A percentile compares a stretch with the other conserved stretches of the same genome.
These are phyloP conservation scores for Labroides dimidiatus DNA, from an alignment of 2,797 vertebrate genomes.

Conservation along the genomic window DNA sequence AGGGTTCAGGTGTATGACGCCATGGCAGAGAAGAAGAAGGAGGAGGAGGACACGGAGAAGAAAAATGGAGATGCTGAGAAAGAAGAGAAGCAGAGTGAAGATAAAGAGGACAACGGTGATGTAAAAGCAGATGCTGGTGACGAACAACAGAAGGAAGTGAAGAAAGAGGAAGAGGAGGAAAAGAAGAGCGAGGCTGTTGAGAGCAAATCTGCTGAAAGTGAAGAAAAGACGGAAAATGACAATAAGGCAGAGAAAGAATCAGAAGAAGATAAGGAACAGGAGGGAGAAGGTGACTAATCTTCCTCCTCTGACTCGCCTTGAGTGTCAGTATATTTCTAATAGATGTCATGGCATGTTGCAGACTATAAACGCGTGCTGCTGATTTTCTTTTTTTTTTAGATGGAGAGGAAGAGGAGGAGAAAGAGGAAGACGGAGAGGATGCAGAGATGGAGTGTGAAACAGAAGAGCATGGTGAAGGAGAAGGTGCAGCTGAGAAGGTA, in stretches of 20 bases:
- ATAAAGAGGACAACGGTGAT: slow-evolving; percentile 55
- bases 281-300: slow-evolving; percentile 39
- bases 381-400: slow-evolving; percentile 41
- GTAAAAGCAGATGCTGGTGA: slow-evolving; percentile 1
- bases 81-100: slow-evolving; percentile 34
- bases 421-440: slow-evolving; percentile 7
- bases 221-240: slow-evolving; percentile 12
- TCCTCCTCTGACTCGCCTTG: too few species aligned
- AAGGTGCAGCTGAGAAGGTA: slow-evolving; percentile 89
- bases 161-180: neutral
- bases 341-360: neutral
- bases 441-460: slow-evolving; percentile 58
- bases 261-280: slow-evolving; percentile 35
- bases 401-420: slow-evolving; percentile 48
- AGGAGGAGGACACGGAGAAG: slow-evolving; percentile 84
- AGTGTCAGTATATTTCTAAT: neutral
- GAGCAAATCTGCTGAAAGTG: neutral
- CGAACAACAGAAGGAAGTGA: neutral
- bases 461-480: slow-evolving; percentile 82
- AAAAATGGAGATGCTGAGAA: slow-evolving; percentile 28
- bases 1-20: slow-evolving; percentile 96
- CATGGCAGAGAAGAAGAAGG: slow-evolving; percentile 87
- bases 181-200: neutral
- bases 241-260: slow-evolving; percentile 32
- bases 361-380: neutral